A percentile compares a stretch with the other conserved stretches of the same genome.
Evolutionary conservation across 2,888 invertebrate genomes (phyloP).

Genomic region (Invenusta paracnida): DNA sequence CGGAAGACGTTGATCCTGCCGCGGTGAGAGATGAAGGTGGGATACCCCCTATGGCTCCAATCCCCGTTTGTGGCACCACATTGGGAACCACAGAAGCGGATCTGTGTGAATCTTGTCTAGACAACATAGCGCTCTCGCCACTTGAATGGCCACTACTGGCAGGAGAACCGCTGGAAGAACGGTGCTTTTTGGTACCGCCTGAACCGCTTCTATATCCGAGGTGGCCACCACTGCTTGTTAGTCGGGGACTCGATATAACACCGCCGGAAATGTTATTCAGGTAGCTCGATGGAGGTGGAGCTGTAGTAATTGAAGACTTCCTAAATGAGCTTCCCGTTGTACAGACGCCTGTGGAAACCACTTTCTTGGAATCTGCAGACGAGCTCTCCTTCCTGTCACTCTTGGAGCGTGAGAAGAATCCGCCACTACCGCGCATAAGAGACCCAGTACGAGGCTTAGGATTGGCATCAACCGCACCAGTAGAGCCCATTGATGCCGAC

Average conservation of each 20-base stretch:
- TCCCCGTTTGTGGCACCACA: background rate
- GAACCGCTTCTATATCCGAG: background rate
- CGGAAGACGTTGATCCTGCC: background rate
- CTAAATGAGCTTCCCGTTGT: background rate
- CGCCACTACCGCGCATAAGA: background rate
- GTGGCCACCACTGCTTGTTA: background rate
- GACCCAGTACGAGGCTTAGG: background rate
- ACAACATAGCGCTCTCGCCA: background rate
- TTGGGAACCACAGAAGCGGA: background rate
- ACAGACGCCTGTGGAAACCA: background rate
- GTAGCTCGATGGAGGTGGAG: background rate
- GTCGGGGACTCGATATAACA: background rate
- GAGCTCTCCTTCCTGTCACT: background rate
- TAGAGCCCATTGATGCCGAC: conserved; percentile 4
- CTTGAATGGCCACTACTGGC: background rate
- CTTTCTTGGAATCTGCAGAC: background rate
- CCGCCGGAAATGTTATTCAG: background rate
- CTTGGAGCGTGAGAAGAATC: conserved; percentile 6
- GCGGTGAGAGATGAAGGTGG: background rate
- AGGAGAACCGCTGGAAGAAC: background rate
- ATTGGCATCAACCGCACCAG: background rate
- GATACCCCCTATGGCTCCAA: background rate
- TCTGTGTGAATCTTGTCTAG: background rate
- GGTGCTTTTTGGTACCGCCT: background rate
- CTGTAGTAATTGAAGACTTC: background rate